A percentile compares a stretch with the other conserved stretches of the same genome.
Conservation (phyloP, 2,797 vertebrate species). For the Onychomys arenicola region DNA sequence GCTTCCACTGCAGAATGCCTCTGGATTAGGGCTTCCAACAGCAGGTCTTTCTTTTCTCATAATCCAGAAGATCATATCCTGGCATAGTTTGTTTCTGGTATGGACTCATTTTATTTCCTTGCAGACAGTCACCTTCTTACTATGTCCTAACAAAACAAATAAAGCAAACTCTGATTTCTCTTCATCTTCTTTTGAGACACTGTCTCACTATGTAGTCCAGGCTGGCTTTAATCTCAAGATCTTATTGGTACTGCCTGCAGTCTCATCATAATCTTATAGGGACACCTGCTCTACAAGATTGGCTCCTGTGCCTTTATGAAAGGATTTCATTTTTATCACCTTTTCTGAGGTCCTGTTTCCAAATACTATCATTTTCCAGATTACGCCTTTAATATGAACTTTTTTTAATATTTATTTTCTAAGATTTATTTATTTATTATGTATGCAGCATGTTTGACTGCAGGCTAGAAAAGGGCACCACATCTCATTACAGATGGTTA, state of each 20-base stretch:
- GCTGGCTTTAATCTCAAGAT: neutral
- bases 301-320: neutral
- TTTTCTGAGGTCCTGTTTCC: neutral
- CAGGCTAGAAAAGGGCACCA: too few species aligned
- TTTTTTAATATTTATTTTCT: too few species aligned
- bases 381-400: neutral
- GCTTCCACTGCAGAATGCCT: too few species aligned
- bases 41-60: neutral
- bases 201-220: neutral
- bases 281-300: neutral
- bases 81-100: neutral
- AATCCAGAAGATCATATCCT: neutral
- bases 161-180: neutral
- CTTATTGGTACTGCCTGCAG: neutral
- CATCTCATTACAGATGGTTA: too few species aligned
- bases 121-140: neutral
- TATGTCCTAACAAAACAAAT: neutral
- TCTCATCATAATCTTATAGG: neutral
- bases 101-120: neutral
- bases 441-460: too few species aligned
- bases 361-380: neutral
- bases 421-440: too few species aligned
- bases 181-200: neutral
- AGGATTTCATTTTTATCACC: neutral
- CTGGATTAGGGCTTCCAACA: neutral